Evolutionary conservation across 2,888 invertebrate species (phyloP), one percentile per base, ranked within the genome.

Genomic region (Sceliomorpha sp.): DNA sequence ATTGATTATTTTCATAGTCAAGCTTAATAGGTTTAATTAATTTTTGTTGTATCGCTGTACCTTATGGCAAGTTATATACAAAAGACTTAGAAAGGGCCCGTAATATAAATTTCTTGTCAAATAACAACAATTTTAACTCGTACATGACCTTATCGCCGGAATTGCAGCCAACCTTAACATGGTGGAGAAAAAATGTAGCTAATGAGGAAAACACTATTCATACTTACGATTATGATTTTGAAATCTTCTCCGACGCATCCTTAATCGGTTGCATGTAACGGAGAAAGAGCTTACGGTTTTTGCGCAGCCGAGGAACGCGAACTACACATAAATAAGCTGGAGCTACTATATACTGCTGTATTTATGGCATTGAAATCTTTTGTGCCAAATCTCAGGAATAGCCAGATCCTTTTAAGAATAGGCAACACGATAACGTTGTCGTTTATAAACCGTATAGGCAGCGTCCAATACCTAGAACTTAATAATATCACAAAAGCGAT

Each of bases 31-130:
- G 39, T 20, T 20, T n/a, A 26, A 26, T 42, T 9, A 42, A 37
- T 37, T 37, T 37, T 15, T 37, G 37, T 15, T 37, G 37, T 15
- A n/a, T 15, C 8, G n/a, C 37, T 12, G 15, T 15, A 14, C 37
- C 37, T 12, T 37, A 37, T 8, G 37, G 37, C 1, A 13, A 17
- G 5, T 13, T 27, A 12, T 42, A 42, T 13, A 42, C 42, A 6
- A 42, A 42, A 13, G 42, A 26, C 1, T 42, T 42, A 0, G 42
- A 24, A 24, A 5, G 26, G 10, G 4, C 13, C 5, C 24, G 26
- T 26, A 12, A 10, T 27, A 1, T 42, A 26, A 27, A 13, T 26
- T 8, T 26, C 1, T 8, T 42, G 2, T 8, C 6, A 12, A 42
- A 24, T 15, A n/a, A 37, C 15, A 15, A 37, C 4, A 37, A 37